phyloP scores from a whole-genome alignment of 2,113 vertebrate species.

The Circaetus cinerascens region DNA sequence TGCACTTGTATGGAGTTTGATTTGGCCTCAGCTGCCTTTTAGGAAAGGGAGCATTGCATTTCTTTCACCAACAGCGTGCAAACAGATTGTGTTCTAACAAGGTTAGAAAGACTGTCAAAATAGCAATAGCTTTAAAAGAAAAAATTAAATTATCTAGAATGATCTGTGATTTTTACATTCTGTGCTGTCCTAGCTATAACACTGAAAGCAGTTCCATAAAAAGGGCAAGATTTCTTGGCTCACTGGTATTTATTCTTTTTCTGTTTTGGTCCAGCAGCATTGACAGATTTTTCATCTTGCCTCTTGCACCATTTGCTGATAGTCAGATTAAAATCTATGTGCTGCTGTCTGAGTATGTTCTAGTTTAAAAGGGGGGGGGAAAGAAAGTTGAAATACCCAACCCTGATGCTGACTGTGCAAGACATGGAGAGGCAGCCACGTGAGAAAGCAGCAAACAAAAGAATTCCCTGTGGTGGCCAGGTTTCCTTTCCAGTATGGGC shows the following conservation, averaged over 20 bases:
- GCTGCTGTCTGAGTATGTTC: background rate
- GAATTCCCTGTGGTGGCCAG: rapidly evolving
- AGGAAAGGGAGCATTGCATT: background rate
- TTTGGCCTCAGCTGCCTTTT: conserved; percentile 29
- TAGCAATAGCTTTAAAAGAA: conserved; percentile 30
- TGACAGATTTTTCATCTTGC: background rate
- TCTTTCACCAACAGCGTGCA: background rate
- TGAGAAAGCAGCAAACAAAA: background rate
- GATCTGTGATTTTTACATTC: background rate
- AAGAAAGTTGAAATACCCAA: background rate
- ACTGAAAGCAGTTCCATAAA: background rate
- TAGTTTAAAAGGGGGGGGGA: background rate
- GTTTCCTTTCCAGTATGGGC: background rate
- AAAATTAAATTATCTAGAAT: background rate
- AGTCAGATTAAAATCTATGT: background rate
- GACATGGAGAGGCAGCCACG: background rate
- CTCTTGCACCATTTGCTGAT: background rate
- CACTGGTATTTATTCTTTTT: background rate
- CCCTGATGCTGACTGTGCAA: background rate
- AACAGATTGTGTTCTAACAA: conserved; percentile 55
- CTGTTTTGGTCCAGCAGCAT: background rate
- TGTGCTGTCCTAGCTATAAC: background rate
- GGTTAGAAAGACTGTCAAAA: conserved; percentile 59
- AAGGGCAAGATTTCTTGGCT: background rate
- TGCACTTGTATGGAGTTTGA: background rate